A percentile compares a stretch with the other conserved stretches of the same genome.
These are phyloP conservation scores for Monopterus albus DNA, from an alignment of 2,113 vertebrate species.

Conservation along the genomic window DNA sequence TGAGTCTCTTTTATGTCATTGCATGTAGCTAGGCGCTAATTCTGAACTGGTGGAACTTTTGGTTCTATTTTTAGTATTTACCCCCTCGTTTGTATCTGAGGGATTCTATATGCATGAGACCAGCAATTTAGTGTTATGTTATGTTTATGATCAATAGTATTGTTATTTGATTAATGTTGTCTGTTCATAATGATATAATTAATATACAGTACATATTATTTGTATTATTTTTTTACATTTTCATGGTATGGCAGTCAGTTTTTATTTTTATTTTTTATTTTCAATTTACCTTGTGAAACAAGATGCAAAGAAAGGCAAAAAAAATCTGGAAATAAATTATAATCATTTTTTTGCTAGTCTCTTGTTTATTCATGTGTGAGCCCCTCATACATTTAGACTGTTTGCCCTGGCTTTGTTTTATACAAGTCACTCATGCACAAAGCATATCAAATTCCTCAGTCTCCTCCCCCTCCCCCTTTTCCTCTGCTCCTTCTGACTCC, in stretches of 20 bases:
- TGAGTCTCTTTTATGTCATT: constrained; percentile 83
- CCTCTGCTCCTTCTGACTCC: constrained; percentile 24
- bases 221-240: constrained; percentile 90
- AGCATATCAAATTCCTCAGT: constrained; percentile 77
- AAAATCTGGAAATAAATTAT: constrained; percentile 85
- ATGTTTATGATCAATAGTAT: constrained; percentile 78
- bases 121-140: constrained; percentile 82
- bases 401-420: constrained; percentile 75
- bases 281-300: constrained; percentile 82
- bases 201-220: constrained; percentile 88
- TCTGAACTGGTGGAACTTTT: constrained; percentile 82
- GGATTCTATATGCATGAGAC: constrained; percentile 84
- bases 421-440: constrained; percentile 80
- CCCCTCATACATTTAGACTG: constrained; percentile 53
- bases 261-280: constrained; percentile 78
- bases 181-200: constrained; percentile 86
- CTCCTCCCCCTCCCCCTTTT: constrained; percentile 42
- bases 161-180: constrained; percentile 84
- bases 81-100: constrained; percentile 77
- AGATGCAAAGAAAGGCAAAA: constrained; percentile 81
- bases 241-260: constrained; percentile 84
- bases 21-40: constrained; percentile 86
- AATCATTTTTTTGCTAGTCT: constrained; percentile 79
- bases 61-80: constrained; percentile 81
- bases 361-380: constrained; percentile 39